phyloP scores from a whole-genome alignment of 2,113 vertebrate genomes.

The cattle (Bos taurus) region ARS-UCD2.0 NC_037333.1:1493001-1493500 shows the following conservation, averaged over 20 bases:
- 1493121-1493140: conserved; percentile 24
- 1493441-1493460: too few species aligned
- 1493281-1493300: background rate
- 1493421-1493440: too few species aligned
- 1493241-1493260: background rate
- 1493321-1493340: too few species aligned
- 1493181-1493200: conserved; percentile 21
- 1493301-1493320: too few species aligned
- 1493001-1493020: conserved; percentile 15
- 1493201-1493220: conserved; percentile 43
- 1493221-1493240: conserved; percentile 8
- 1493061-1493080: conserved; percentile 18
- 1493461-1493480: too few species aligned
- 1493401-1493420: too few species aligned
- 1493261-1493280: background rate
- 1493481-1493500: too few species aligned
- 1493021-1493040: conserved; percentile 39
- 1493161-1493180: background rate
- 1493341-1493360: too few species aligned
- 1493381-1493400: too few species aligned
- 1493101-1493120: conserved; percentile 27
- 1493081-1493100: conserved; percentile 54
- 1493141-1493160: conserved; percentile 24
- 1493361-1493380: too few species aligned
- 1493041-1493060: conserved; percentile 64